These are phyloP conservation scores for Lepeophtheirus salmonis DNA, from an alignment of 1,140 invertebrate species.

Conservation along the genomic window DNA sequence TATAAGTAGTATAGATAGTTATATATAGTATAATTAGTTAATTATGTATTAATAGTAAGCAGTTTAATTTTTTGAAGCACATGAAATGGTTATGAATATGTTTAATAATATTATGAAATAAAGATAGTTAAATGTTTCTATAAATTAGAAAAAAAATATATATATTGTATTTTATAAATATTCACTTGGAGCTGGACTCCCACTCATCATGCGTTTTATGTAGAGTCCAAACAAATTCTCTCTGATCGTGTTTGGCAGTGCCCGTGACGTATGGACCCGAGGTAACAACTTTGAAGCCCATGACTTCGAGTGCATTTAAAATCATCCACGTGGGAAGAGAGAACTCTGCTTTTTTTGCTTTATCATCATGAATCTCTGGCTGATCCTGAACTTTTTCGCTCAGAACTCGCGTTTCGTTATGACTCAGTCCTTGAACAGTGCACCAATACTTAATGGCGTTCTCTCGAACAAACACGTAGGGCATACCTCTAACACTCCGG, in stretches of 20 bases:
- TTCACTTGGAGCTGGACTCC: conserved; percentile 17
- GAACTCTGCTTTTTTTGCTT: conserved; percentile 14
- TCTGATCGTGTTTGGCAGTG: conserved; percentile 14
- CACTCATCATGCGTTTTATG: conserved; percentile 18
- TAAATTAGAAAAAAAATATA: too few relatives aligned
- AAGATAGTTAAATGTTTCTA: too few relatives aligned
- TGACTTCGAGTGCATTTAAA: conserved; percentile 16
- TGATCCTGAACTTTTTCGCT: conserved; percentile 18
- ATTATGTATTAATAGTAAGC: too few relatives aligned
- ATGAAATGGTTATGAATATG: too few relatives aligned
- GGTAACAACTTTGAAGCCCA: conserved; percentile 18
- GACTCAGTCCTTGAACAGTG: conserved; percentile 16
- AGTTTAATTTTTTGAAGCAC: too few relatives aligned
- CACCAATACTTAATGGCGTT: conserved; percentile 17
- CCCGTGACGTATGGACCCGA: conserved; percentile 15
- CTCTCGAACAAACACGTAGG: conserved; percentile 18
- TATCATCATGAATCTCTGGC: conserved; percentile 14
- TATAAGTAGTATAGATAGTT: too few relatives aligned
- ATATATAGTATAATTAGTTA: too few relatives aligned
- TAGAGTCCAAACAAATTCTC: conserved; percentile 18
- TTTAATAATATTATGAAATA: too few relatives aligned
- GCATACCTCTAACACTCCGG: conserved; percentile 11
- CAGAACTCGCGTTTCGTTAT: conserved; percentile 14
- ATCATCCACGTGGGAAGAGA: conserved; percentile 15
- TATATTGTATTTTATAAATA: too few relatives aligned